These are phyloP conservation scores for Limonius californicus DNA, from an alignment of 1,140 invertebrate species.

Conservation along the genomic window DNA sequence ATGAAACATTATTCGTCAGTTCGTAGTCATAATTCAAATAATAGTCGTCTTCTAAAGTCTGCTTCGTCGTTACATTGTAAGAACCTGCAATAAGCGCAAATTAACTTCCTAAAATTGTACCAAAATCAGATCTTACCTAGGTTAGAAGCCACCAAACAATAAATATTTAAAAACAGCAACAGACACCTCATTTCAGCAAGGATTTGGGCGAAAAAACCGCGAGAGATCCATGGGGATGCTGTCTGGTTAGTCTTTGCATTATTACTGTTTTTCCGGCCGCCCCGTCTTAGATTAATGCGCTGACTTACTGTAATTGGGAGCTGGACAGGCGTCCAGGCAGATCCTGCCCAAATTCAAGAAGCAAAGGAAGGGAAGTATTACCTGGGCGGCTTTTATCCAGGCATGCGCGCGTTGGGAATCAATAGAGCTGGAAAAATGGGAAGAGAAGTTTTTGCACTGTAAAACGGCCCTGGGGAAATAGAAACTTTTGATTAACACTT, in stretches of 20 bases:
- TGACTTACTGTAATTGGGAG: neutral
- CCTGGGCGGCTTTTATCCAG: neutral
- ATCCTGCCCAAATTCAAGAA: neutral
- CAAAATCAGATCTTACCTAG: neutral
- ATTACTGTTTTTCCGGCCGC: neutral
- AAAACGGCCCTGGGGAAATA: neutral
- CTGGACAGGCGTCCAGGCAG: neutral
- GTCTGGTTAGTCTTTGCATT: neutral
- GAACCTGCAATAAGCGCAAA: constrained; percentile 18
- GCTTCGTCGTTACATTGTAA: constrained; percentile 33
- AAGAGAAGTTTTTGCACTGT: too few relatives aligned
- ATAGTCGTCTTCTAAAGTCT: constrained; percentile 40
- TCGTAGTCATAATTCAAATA: constrained; percentile 44
- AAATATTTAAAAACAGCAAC: neutral
- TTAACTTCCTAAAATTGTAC: neutral
- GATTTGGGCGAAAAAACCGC: neutral
- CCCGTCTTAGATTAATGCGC: neutral
- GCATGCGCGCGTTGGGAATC: neutral
- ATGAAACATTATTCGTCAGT: constrained; percentile 28
- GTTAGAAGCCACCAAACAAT: neutral
- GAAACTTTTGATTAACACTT: neutral
- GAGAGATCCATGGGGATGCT: constrained; percentile 18
- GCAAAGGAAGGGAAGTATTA: neutral
- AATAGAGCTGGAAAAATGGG: neutral
- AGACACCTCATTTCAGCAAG: neutral